Evolutionary conservation across 2,113 vertebrate species (phyloP), one percentile per base, ranked within the genome.

Genomic region (Lycocorax pyrrhopterus): DNA sequence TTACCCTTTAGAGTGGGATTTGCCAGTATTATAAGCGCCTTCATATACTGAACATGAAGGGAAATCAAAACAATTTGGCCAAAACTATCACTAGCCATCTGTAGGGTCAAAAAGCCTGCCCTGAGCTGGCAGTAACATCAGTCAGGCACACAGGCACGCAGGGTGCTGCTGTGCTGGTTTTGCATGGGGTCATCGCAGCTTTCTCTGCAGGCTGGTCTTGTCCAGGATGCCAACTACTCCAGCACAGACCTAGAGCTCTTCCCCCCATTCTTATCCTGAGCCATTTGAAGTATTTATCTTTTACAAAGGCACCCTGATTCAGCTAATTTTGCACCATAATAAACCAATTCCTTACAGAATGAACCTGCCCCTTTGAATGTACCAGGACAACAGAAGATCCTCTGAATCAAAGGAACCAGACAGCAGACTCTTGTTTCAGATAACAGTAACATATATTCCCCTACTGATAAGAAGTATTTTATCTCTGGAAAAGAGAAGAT

Each of bases 401-500:
- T 39, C 37, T 69, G 82, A 96, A 94, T 71, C 84, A 90, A 85
- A 88, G 68, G 76, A 88, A 83, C 75, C 27, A 90, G 67, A 72
- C 3, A 5, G 62, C 35, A 93, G 80, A 60, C 51, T 85, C 91
- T 83, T 86, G 75, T 89, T 94, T 87, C 84, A 95, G 82, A 44
- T 80, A 90, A 93, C 59, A 88, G 84, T 33, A 91, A 87, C 64
- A 77, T 52, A 80, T 39, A 85, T 86, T 81, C 89, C 53, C 60
- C 81, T 67, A 94, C 73, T 35, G 30, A 47, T 92, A 91, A 78
- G n/a, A 76, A 89, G 56, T 16, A 87, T 87, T 96, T 94, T 89
- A 87, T 80, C 93, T 92, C 91, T 90, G 51, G n/a, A 94, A 97
- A 79, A 85, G 26, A 66, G 78, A 72, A 89, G 75, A 94, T 75